phyloP scores from a whole-genome alignment of 1,140 invertebrate genomes.

The Varroa destructor region DNA sequence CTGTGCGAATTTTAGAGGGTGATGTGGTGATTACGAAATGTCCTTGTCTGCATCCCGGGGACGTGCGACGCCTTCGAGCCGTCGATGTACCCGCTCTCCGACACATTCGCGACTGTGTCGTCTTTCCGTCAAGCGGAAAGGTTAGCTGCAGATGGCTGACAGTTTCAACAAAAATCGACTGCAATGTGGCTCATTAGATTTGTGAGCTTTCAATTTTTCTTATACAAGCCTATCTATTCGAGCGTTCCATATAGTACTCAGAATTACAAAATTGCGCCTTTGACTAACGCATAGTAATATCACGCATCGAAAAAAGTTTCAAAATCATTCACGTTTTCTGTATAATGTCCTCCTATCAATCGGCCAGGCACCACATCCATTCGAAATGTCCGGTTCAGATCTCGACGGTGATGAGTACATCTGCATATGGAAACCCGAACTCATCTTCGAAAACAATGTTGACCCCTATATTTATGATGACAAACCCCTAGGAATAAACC shows the following conservation, averaged over 20 bases:
- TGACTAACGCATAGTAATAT: too few species aligned
- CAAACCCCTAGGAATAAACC: conserved; percentile 7
- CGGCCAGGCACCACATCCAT: conserved; percentile 15
- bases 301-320: too few species aligned
- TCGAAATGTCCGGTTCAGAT: conserved; percentile 35
- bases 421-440: conserved; percentile 33
- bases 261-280: too few species aligned
- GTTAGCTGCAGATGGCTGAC: too few species aligned
- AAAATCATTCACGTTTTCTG: too few species aligned
- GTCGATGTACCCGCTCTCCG: conserved; percentile 21
- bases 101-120: conserved; percentile 26
- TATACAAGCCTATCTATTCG: too few species aligned
- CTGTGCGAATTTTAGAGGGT: neutral
- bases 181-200: too few species aligned
- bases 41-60: conserved; percentile 30
- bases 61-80: conserved; percentile 23
- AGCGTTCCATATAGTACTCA: too few species aligned
- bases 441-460: conserved; percentile 33
- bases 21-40: conserved; percentile 30
- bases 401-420: conserved; percentile 37
- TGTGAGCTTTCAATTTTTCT: too few species aligned
- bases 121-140: conserved; percentile 28
- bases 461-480: conserved; percentile 13
- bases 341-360: too few species aligned
- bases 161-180: too few species aligned